Base-by-base conservation (phyloP, 2,888 invertebrate species). In the Dendrolimus houi region DNA sequence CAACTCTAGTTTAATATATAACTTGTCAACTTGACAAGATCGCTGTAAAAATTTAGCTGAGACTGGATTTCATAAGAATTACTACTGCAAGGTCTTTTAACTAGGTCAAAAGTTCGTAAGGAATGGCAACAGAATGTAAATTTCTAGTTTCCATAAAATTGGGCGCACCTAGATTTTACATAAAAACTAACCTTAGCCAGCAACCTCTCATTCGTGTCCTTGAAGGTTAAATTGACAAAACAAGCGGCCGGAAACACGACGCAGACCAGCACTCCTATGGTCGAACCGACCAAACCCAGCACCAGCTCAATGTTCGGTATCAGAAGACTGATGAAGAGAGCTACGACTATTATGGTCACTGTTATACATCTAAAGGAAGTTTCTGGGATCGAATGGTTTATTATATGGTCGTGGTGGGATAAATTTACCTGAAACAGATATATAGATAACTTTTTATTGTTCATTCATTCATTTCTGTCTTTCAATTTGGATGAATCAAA, bases 221-320 rank as follows among this genome's bases (percentile, higher is more conserved):
- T 97, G 54, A 94, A 94, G 9, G 96, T 95, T 60, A 98, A 93
- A 62, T 94, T 93, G 47, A 98, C 93, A 79, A 97, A 98, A 76
- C 97, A 96, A 0, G 96, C 93, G 0, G 98, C 96, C 0, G 99
- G 99, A 73, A 98, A 96, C 73, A 99, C 94, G 52, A 98, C 94
- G 71, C 98, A 98, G 65, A 99, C 95, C 65, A 97, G 93, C 12
- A 97, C 96, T 0, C 99, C 99, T 68, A 98, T 97, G 0, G 99
- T 98, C 1, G 99, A 97, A 0, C 99, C 99, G 52, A 98, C 95
- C 52, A 99, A 87, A 0, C 98, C 98, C 59, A 99, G 92, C 57
- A 99, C 97, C 69, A 99, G 93, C 88, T 99, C 97, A 59, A 97
- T 97, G 75, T 97, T 98, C 13, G 99, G 99, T 67, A 99, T 94